A percentile compares a stretch with the other conserved stretches of the same genome.
Conservation (phyloP, 2,113 vertebrate genomes). For the Oxyruncus cristatus region DNA sequence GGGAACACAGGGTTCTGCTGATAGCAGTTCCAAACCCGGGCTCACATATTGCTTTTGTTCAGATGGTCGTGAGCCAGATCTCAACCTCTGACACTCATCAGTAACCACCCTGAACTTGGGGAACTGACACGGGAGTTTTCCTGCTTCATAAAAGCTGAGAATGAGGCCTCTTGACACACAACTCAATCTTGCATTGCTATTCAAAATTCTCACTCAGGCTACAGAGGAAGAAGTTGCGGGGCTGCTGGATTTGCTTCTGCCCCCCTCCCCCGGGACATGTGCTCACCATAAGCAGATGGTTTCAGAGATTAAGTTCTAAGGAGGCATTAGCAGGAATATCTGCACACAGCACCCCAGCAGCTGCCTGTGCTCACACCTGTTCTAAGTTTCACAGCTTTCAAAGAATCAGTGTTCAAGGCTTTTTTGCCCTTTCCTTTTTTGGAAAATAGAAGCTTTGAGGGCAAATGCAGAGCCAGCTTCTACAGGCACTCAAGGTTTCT, state of each 20-base stretch:
- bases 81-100: not conserved
- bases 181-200: not conserved
- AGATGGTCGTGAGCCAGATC: not conserved
- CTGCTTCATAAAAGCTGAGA: not conserved
- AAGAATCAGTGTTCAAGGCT: conserved; percentile 64
- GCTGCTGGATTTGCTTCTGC: not conserved
- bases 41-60: not conserved
- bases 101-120: not conserved
- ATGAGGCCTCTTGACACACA: not conserved
- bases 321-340: conserved; percentile 62
- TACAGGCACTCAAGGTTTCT: not conserved
- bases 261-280: conserved; percentile 34
- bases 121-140: not conserved
- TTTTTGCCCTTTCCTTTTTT: conserved; percentile 44
- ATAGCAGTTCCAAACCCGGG: not conserved
- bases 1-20: not conserved
- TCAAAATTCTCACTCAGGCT: conserved; percentile 16
- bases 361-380: conserved; percentile 71
- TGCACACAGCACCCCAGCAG: conserved; percentile 51
- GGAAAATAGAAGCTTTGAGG: conserved; percentile 16
- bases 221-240: not conserved
- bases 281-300: conserved; percentile 67
- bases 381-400: conserved; percentile 67
- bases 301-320: conserved; percentile 72
- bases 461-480: not conserved